Base-by-base conservation (phyloP, 2,888 invertebrate species). In the Dexiosoma caninum region DNA sequence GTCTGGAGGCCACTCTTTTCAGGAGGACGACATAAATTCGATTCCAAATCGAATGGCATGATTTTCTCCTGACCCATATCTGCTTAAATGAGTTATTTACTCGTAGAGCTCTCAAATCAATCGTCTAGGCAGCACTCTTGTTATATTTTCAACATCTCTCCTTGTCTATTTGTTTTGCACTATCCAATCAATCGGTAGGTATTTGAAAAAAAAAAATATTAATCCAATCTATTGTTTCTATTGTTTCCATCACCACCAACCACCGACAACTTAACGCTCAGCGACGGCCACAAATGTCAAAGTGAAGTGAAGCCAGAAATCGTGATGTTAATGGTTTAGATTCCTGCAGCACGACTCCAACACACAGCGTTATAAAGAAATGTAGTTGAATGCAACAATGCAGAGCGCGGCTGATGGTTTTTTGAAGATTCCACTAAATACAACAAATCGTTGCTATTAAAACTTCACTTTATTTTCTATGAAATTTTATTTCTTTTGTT, bases 241-340 rank as follows among this genome's bases (percentile, higher is more conserved):
- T 81, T 81, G 81, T 81, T 81, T 78, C n/a, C n/a, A n/a, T 23
- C 32, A 64, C 75, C 64, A 76, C 60, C 70, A 67, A 71, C 75
- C 37, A 69, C 40, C 64, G 49, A 81, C 64, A 67, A 77, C 66
- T 66, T 66, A 57, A 64, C 69, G 66, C 76, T 66, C 44, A 27
- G 60, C 75, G 53, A 72, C 62, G 79, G 60, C n/a, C 62, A 81
- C 44, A 81, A 77, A 77, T 77, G 81, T 77, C 77, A 81, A 81
- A 74, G 69, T 81, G 72, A 81, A 77, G 64, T 81, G 81, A 72
- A 74, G 77, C 71, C n/a, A 78, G 75, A 83, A 86, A 82, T 88
- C 88, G 88, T 88, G 88, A 86, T 85, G 85, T 83, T 86, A 85
- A 85, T 88, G 88, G 88, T 85, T 86, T 84, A 88, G 85, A 87